Evolutionary conservation across 1,140 invertebrate genomes (phyloP).

Genomic region (Lepidurus arcticus): DNA sequence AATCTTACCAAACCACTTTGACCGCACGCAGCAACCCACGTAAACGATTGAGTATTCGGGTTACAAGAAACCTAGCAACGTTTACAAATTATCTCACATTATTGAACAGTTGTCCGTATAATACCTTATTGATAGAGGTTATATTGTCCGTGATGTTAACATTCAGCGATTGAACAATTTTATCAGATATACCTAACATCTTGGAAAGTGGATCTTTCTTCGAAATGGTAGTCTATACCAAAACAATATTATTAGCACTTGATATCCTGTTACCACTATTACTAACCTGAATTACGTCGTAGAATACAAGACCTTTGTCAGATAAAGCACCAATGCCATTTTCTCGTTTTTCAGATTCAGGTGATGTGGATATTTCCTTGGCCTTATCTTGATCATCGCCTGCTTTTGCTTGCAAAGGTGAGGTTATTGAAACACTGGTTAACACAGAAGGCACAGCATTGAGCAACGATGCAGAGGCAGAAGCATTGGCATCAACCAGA

Average conservation of each 20-base stretch:
- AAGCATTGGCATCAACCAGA: background rate
- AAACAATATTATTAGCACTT: background rate
- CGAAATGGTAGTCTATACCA: background rate
- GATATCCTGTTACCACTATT: background rate
- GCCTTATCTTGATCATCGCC: background rate
- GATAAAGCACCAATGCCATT: background rate
- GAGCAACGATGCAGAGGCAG: background rate
- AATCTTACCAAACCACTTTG: slow-evolving; percentile 30
- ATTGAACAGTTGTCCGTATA: background rate
- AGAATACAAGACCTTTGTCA: background rate
- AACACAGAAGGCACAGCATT: background rate
- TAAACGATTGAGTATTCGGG: slow-evolving; percentile 29
- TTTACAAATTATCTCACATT: background rate
- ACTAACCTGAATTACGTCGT: background rate
- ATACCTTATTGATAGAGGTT: slow-evolving; percentile 31
- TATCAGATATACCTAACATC: background rate
- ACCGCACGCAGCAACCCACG: slow-evolving; percentile 28
- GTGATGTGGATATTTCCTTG: background rate
- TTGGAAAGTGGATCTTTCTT: background rate
- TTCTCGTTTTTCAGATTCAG: background rate
- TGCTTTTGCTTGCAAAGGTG: background rate
- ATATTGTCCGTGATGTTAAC: background rate
- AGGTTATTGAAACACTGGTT: background rate
- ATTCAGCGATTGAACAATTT: background rate
- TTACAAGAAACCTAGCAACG: slow-evolving; percentile 31